These are phyloP conservation scores for Drosophila gunungcola DNA, from an alignment of 1,140 invertebrate species.

Conservation along the genomic window DNA sequence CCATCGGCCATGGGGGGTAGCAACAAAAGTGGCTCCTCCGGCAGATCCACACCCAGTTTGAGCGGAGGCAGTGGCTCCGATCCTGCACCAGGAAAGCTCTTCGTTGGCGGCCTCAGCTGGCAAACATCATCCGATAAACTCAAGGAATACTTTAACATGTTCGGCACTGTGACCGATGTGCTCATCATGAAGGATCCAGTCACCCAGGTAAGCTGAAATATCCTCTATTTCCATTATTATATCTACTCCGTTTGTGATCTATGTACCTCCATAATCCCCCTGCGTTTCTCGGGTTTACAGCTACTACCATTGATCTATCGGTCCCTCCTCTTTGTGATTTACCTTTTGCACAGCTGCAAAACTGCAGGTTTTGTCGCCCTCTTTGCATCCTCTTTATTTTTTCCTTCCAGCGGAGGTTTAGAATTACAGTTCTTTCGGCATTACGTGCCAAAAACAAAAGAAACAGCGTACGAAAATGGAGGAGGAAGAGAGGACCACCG, in stretches of 20 bases:
- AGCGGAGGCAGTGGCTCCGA: conserved; percentile 85
- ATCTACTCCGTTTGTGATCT: conserved; percentile 4
- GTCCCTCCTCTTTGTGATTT: conserved; percentile 30
- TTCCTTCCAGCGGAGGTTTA: conserved; percentile 37
- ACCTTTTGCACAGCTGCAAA: conserved; percentile 54
- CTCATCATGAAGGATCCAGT: conserved; percentile 97
- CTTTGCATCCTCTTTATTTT: conserved; percentile 9
- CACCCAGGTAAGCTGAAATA: conserved; percentile 90
- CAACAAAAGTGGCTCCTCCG: conserved; percentile 87
- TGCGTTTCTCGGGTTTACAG: conserved; percentile 54
- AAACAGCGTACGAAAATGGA: not conserved
- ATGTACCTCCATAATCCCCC: conserved; percentile 26
- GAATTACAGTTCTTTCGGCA: conserved; percentile 51
- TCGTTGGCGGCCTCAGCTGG: conserved; percentile 96
- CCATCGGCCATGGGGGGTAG: conserved; percentile 24
- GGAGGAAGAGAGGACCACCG: not conserved
- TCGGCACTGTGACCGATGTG: conserved; percentile 95
- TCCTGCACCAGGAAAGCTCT: conserved; percentile 94
- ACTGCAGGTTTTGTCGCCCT: conserved; percentile 38
- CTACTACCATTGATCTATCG: conserved; percentile 50
- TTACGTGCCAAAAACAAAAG: conserved; percentile 59
- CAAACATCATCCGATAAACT: conserved; percentile 96
- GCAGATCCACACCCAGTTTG: conserved; percentile 89
- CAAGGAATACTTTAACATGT: conserved; percentile 95
- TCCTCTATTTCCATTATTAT: conserved; percentile 16